phyloP scores from a whole-genome alignment of 2,797 vertebrate species.

The Poecilia gillii region DNA sequence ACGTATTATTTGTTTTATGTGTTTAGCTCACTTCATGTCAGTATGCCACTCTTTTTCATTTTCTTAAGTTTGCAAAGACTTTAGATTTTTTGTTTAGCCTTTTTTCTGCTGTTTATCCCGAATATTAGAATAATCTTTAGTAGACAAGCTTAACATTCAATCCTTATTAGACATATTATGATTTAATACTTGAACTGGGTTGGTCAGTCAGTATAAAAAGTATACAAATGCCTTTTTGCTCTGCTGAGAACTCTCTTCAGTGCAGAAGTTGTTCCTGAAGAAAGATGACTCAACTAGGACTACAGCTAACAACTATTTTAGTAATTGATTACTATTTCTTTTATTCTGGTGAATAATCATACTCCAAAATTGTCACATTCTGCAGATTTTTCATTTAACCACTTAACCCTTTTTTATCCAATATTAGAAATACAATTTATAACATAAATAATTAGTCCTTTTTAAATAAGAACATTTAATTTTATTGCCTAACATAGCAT shows the following conservation, averaged over 20 bases:
- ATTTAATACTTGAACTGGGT: neutral
- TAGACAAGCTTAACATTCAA: conserved; percentile 1
- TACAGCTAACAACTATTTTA: too few relatives aligned
- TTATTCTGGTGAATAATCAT: too few relatives aligned
- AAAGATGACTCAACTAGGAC: neutral
- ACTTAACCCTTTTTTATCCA: too few relatives aligned
- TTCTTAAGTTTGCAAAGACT: conserved; percentile 5
- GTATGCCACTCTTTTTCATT: conserved; percentile 5
- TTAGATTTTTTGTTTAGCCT: neutral
- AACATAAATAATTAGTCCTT: too few relatives aligned
- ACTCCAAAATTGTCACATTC: too few relatives aligned
- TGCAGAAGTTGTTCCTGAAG: neutral
- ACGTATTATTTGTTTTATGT: conserved; percentile 12
- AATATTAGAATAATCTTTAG: neutral
- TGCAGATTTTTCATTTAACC: too few relatives aligned
- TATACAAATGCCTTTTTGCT: neutral
- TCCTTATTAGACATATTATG: neutral
- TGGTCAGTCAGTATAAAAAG: neutral
- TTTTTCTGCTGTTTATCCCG: neutral
- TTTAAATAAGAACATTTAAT: too few relatives aligned
- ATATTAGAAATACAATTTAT: too few relatives aligned
- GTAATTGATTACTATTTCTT: too few relatives aligned
- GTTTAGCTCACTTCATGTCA: conserved; percentile 17
- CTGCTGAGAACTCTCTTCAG: neutral
- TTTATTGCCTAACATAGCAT: too few relatives aligned